Evolutionary conservation across 2,888 invertebrate genomes (phyloP).

Genomic region (Heteropelma amictum): DNA sequence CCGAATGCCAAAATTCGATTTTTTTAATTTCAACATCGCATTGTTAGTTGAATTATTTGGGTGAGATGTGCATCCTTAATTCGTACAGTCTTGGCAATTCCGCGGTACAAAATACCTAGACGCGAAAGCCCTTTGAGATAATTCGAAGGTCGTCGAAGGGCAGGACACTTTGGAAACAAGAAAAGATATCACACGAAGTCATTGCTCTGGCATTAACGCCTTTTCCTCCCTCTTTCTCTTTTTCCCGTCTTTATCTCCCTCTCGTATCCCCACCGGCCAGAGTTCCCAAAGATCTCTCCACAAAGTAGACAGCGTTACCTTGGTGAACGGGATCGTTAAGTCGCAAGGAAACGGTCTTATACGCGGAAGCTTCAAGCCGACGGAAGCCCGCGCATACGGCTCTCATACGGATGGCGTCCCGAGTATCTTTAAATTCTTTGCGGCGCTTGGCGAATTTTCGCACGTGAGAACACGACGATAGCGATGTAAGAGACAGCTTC

Average conservation of each 20-base stretch:
- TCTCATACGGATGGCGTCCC: conserved; percentile 25
- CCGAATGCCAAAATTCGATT: too few relatives aligned
- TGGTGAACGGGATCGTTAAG: conserved; percentile 42
- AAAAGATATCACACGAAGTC: conserved; percentile 38
- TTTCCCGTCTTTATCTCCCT: background rate
- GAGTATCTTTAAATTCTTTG: conserved; percentile 49
- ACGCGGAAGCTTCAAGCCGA: conserved; percentile 23
- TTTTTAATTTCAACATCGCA: too few relatives aligned
- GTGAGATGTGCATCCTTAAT: too few relatives aligned
- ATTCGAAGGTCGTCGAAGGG: conserved; percentile 23
- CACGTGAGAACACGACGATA: conserved; percentile 25
- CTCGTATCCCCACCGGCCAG: too few relatives aligned
- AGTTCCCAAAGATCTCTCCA: too few relatives aligned
- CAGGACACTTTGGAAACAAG: conserved; percentile 37
- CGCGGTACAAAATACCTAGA: too few relatives aligned
- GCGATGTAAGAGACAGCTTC: background rate
- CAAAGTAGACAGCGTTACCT: conserved; percentile 30
- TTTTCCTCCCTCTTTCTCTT: background rate
- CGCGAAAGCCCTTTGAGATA: background rate
- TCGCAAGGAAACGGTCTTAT: conserved; percentile 28
- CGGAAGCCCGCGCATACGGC: conserved; percentile 4
- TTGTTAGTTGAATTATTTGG: too few relatives aligned
- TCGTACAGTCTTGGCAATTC: too few relatives aligned
- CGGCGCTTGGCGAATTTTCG: conserved; percentile 50
- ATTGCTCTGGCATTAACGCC: conserved; percentile 27